Evolutionary conservation across 2,113 vertebrate genomes (phyloP), one percentile per base, ranked within the genome.

Genomic region (Okapia johnstoni): DNA sequence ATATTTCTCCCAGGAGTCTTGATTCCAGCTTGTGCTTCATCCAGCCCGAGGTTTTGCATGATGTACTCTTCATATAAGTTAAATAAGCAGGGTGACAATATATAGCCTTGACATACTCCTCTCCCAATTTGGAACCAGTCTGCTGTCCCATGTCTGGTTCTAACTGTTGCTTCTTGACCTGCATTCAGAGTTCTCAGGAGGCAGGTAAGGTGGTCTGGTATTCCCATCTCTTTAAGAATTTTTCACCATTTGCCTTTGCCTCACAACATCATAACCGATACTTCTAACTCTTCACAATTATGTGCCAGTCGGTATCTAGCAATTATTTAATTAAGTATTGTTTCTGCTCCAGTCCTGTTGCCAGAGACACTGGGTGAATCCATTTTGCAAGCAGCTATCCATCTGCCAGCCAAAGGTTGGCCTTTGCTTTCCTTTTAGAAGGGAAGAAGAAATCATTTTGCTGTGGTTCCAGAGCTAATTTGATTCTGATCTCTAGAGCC

Each of bases 351-450:
- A 43, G 83, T 84, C 86, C 96, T 93, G 81, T 84, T 92, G 54
- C 13, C 19, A 85, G 48, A 93, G 94, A 90, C 1, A n/a, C 96
- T 76, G 95, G 96, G 88, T 58, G 98, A 97, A 93, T 95, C 83
- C 83, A 93, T 86, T 97, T 84, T 66, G 76, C 2, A 16, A 92
- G 77, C 90, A 98, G 86, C 83, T 97, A 77, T 94, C 93, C 86
- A 85, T 98, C 96, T 97, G 94, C 92, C 90, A 76, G 86, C 76
- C 48, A 96, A 87, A 96, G 58, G 87, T 70, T 94, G 88, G 92
- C 84, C 61, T 97, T 97, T 94, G 17, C 81, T 85, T 98, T 84
- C n/a, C 76, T 87, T 89, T 98, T 95, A 94, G 33, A 94, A 94
- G 85, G 97, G 79, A 94, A 94, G 77, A 94, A 2, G 84, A 97